A percentile compares a stretch with the other conserved stretches of the same genome.
phyloP scores from a whole-genome alignment of 2,888 invertebrate species.

The Horisme vitalbata region DNA sequence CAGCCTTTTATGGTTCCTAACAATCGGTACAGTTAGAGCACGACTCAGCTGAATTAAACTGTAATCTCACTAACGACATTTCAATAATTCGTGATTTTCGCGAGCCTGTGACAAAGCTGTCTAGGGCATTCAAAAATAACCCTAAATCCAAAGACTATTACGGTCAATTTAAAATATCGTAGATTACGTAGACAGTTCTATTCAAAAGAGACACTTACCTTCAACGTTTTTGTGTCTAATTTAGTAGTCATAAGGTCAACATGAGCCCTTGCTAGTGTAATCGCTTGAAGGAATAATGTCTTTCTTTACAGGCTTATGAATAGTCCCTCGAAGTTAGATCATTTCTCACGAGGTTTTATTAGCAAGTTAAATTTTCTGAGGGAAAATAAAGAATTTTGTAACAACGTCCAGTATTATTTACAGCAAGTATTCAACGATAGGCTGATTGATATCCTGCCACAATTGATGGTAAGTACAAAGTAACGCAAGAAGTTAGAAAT shows the following conservation, averaged over 20 bases:
- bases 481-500: no score
- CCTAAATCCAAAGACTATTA: background rate
- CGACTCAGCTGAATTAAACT: constrained; percentile 56
- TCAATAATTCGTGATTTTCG: constrained; percentile 60
- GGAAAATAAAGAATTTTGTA: constrained; percentile 3
- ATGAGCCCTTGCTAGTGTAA: constrained; percentile 2
- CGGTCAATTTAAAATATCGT: constrained; percentile 2
- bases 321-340: constrained; percentile 8
- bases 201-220: constrained; percentile 10
- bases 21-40: constrained; percentile 60
- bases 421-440: no score
- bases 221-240: background rate
- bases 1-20: constrained; percentile 28
- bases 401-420: no score
- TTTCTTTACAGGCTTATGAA: constrained; percentile 13
- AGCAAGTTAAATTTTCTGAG: constrained; percentile 10
- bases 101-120: constrained; percentile 40
- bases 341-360: constrained; percentile 17
- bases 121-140: constrained; percentile 16
- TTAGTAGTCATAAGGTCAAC: background rate
- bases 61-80: constrained; percentile 52
- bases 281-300: constrained; percentile 14
- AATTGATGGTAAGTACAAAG: no score
- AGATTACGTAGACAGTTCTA: background rate
- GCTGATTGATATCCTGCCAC: no score